A percentile compares a stretch with the other conserved stretches of the same genome.
These are phyloP conservation scores for Latrodectus hesperus DNA, from an alignment of 2,888 invertebrate species.

Conservation along the genomic window DNA sequence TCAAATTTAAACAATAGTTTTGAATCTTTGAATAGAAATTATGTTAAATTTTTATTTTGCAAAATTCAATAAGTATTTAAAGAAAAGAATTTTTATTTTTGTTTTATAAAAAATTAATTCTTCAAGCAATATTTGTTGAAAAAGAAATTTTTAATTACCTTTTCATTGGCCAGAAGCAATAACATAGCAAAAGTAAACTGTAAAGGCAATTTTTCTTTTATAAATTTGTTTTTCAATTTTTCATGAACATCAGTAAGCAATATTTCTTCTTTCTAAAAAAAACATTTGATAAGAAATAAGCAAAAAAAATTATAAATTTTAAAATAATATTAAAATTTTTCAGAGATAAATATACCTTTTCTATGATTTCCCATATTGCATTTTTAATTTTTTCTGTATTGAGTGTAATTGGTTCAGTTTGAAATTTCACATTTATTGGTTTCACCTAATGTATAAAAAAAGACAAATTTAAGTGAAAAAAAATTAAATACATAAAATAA, in stretches of 20 bases:
- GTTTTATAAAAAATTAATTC: too few relatives aligned
- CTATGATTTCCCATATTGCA: constrained; percentile 21
- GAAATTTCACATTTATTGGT: constrained; percentile 15
- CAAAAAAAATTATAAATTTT: too few relatives aligned
- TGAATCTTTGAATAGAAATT: too few relatives aligned
- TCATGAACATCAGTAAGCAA: background rate
- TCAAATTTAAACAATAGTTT: too few relatives aligned
- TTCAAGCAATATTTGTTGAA: too few relatives aligned
- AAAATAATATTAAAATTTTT: too few relatives aligned
- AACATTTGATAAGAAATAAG: too few relatives aligned
- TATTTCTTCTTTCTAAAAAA: background rate
- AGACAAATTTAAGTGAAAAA: background rate
- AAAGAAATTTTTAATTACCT: constrained; percentile 3
- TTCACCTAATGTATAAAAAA: constrained; percentile 15
- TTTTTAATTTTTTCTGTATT: constrained; percentile 29
- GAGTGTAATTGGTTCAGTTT: constrained; percentile 14
- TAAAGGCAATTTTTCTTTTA: constrained; percentile 13
- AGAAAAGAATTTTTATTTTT: too few relatives aligned
- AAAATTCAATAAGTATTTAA: too few relatives aligned
- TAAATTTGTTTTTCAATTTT: constrained; percentile 5
- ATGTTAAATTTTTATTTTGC: too few relatives aligned
- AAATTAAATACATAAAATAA: background rate
- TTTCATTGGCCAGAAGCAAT: constrained; percentile 43
- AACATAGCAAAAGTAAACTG: constrained; percentile 32
- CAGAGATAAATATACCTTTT: background rate